Base-by-base conservation (phyloP, 2,113 vertebrate species). In the Cichladusa arquata region DNA sequence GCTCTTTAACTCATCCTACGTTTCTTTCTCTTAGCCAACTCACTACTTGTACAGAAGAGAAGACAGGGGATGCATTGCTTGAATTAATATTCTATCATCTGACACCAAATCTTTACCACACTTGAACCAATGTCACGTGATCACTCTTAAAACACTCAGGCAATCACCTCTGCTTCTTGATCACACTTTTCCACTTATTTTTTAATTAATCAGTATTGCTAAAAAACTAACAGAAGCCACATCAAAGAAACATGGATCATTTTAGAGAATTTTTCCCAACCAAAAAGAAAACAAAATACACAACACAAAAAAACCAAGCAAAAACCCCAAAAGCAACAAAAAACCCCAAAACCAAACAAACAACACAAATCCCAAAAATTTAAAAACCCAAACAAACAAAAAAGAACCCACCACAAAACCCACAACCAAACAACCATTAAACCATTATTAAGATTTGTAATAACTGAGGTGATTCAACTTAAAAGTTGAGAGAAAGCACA, bases 51-150 rank as follows among this genome's bases (percentile, higher is more conserved):
- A 40, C n/a, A 72, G 48, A 64, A 78, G 19, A 16, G 4, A 14
- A 10, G 5, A 47, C 33, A 71, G 19, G 66, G 4, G 28, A 45
- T 0, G 0, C 0, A 1, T 38, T 60, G 19, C 8, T 44, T 62
- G 20, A 24, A 36, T 19, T 29, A 23, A 28, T 40, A 51, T 22
- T 42, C 26, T 23, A 33, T 42, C 23, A 28, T 48, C 24, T 34
- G 20, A 47, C 24, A 54, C 5, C 9, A 78, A 22, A 51, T 74
- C 53, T 78, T 91, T 4, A 57, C 69, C 23, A 71, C 4, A 4
- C 12, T 36, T 50, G 38, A 40, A 40, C 38, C 23, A 45, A 2
- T 1, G 8, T 31, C n/a, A 45, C 0, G 6, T 19, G 6, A 36
- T 23, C 44, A 67, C 36, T 8, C 65, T 31, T n/a, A 36, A 56